Evolutionary conservation across 2,113 vertebrate genomes (phyloP), one percentile per base, ranked within the genome.

Genomic region (Plestiodon gilberti): DNA sequence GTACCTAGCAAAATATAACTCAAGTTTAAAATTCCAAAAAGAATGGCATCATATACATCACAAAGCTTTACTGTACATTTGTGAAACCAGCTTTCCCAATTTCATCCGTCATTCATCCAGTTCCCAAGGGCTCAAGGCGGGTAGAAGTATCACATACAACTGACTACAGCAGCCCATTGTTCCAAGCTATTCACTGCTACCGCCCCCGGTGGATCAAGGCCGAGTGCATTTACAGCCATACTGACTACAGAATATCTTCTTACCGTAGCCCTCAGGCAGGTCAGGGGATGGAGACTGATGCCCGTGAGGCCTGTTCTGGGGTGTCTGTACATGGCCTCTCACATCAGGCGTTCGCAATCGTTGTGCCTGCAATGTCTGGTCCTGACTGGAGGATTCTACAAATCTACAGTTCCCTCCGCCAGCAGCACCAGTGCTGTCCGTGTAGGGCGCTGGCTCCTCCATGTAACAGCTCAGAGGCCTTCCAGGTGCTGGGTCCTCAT

Each of bases 231-330:
- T 23, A 48, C 4, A 48, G 43, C 25, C 4, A 35, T 33, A 25
- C 3, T 40, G 17, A 8, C n/a, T 25, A 23, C 8, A 35, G 30
- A 20, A 1, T 40, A 52, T 74, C 25, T 33, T 86, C 97, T 96
- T 91, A 99, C 99, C 99, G 0, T 99, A 99, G 94, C 99, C 99
- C 94, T 99, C 99, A 0, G 99, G 99, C 70, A 99, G 97, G 88
- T 99, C 99, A 0, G 98, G 99, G 0, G 98, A 98, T 90, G 98
- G 99, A 0, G 98, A 98, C 91, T 99, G 99, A 96, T 98, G 97
- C 7, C 98, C 98, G 0, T 99, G 98, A 0, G 98, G 97, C 89
- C 98, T 96, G 95, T 98, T 99, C 94, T 98, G 98, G 61, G 98
- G 98, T 0, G 98, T 99, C 95, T 98, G 98, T 0, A 96, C 94